A percentile compares a stretch with the other conserved stretches of the same genome.
Evolutionary conservation across 2,797 vertebrate species (phyloP).

Genomic region (Emys orbicularis): DNA sequence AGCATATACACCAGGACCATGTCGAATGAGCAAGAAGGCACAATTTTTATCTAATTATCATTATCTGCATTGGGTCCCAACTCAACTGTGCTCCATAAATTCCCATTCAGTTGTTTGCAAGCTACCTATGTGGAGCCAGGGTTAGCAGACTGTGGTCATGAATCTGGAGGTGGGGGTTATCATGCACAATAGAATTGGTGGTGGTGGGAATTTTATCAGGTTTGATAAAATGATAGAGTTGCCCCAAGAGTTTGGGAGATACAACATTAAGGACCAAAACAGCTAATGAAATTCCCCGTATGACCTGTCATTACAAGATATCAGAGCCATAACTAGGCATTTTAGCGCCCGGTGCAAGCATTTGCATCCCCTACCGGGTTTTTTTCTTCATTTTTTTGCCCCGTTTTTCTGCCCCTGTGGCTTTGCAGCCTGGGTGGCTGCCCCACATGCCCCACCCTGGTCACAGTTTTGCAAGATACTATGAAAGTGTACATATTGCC

Average conservation of each 20-base stretch:
- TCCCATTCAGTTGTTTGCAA: neutral
- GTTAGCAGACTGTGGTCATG: rapidly evolving
- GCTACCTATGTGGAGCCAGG: neutral
- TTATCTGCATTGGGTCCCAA: neutral
- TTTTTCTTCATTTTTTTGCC: no score
- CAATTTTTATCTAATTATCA: rapidly evolving
- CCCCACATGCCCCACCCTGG: no score
- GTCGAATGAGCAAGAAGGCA: neutral
- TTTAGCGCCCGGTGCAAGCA: no score
- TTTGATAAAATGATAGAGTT: neutral
- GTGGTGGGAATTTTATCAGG: rapidly evolving
- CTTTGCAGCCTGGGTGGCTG: no score
- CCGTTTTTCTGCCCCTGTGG: no score
- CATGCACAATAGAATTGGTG: neutral
- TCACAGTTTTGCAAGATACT: conserved; percentile 32
- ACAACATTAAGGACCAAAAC: conserved; percentile 1
- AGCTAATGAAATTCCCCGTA: neutral
- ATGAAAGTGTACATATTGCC: conserved; percentile 23
- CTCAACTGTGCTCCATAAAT: neutral
- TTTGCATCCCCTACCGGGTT: no score
- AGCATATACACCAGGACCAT: rapidly evolving
- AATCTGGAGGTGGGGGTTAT: rapidly evolving
- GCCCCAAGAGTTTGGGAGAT: neutral
- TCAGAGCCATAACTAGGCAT: no score
- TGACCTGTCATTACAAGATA: conserved; percentile 63